Percentiles rank a stretch among this genome's conserved stretches.
phyloP scores from a whole-genome alignment of 2,113 vertebrate species.

The Copsychus sechellarum region DNA sequence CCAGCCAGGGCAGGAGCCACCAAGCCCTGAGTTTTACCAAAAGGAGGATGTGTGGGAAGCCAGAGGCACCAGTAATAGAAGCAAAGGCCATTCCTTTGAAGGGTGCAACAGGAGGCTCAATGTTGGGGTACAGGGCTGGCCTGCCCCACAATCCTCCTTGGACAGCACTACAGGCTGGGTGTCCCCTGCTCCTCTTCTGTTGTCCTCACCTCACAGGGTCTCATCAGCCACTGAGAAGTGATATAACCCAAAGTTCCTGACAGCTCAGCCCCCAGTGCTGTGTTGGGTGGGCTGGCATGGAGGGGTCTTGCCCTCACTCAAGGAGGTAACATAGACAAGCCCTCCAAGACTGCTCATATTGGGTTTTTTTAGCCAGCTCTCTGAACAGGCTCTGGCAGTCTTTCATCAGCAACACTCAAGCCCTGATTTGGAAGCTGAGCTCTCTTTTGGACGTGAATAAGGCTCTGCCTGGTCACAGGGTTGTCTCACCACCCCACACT shows the following conservation, averaged over 20 bases:
- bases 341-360: not conserved
- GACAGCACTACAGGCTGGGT: not conserved
- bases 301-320: not conserved
- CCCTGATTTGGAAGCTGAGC: not conserved
- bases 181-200: not conserved
- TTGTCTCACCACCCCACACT: not conserved
- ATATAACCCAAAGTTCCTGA: not conserved
- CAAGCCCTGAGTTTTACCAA: not conserved
- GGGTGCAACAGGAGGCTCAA: fast-evolving
- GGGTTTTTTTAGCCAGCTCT: not conserved
- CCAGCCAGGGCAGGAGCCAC: not conserved
- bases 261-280: fast-evolving
- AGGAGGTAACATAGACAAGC: not conserved
- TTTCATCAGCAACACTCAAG: not conserved
- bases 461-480: not conserved
- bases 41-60: not conserved
- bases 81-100: not conserved
- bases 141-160: not conserved
- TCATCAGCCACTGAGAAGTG: not conserved
- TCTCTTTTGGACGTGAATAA: not conserved
- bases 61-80: not conserved
- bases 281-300: not conserved
- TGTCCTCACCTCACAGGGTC: fast-evolving
- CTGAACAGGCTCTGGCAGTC: not conserved
- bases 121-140: not conserved